Evolutionary conservation across 2,113 vertebrate species (phyloP).

Genomic region (Dromaius novaehollandiae): DNA sequence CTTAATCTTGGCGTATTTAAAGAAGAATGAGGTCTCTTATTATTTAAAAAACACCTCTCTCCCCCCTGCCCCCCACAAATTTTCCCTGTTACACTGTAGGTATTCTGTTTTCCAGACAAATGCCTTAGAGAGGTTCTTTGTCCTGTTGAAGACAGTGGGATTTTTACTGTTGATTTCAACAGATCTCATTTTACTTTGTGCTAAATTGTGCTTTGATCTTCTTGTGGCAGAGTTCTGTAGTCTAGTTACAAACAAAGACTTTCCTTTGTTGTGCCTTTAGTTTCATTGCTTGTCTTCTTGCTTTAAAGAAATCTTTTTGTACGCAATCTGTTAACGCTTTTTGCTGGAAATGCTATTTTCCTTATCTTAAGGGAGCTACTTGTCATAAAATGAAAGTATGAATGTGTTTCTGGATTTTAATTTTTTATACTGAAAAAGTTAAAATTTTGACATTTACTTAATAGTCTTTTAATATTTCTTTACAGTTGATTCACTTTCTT

Average conservation of each 20-base stretch:
- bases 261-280: constrained; percentile 1
- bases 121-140: neutral
- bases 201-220: neutral
- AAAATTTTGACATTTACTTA: neutral
- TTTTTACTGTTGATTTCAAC: constrained; percentile 5
- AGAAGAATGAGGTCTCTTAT: neutral
- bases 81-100: neutral
- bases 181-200: neutral
- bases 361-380: neutral
- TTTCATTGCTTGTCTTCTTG: neutral
- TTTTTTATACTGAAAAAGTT: neutral
- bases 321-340: neutral
- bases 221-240: neutral
- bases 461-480: neutral
- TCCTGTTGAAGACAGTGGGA: neutral
- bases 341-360: neutral
- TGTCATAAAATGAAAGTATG: neutral
- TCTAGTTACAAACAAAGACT: neutral
- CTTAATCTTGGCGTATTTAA: neutral
- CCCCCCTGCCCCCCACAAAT: too few relatives aligned
- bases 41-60: neutral
- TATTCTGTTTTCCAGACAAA: neutral
- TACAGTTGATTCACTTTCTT: neutral
- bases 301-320: neutral
- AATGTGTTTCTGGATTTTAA: neutral